Evolutionary conservation across 2,888 invertebrate species (phyloP), one percentile per base, ranked within the genome.

Genomic region (Hanleya hanleyi): DNA sequence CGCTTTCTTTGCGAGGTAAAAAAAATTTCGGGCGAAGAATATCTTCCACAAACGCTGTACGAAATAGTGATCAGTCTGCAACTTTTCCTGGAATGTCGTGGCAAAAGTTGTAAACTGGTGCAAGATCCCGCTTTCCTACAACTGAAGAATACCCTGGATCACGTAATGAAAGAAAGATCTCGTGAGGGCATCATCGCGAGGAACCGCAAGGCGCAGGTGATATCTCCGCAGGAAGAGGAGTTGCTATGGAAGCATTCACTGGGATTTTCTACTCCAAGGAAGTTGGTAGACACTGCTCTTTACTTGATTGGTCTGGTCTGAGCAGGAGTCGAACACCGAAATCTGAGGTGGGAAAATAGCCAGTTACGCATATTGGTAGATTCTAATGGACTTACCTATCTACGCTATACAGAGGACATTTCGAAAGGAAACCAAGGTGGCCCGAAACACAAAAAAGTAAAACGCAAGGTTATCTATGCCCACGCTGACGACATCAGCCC

Each of bases 81-180:
- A 22, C 51, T 51, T 22, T 51, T 18, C 22, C 51, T 51, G 26
- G 51, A 51, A 51, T n/a, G 9, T 22, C 9, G 22, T 22, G 51
- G 51, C n/a, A 51, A 22, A 51, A 51, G 22, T 9, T 51, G 7
- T 22, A 12, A 51, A 51, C 51, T 51, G 22, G 12, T 51, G 26
- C 51, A 51, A 22, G 51, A 51, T 22, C 51, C 51, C 7, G 51
- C 51, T 9, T 51, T 51, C 22, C 51, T 51, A 7, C 41, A 51
- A 51, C 51, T 51, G 9, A 51, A 51, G 22, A 51, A 51, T 26
- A 51, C 51, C 22, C 51, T 51, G 12, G 51, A 51, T 51, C 51
- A 51, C 51, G 51, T 51, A 9, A 51, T 51, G 51, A 51, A 51
- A 26, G 51, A 51, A 22, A 12, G 51, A 26, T 51, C n/a, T 22